These are phyloP conservation scores for Thumatha senex DNA, from an alignment of 2,888 invertebrate genomes.

Conservation along the genomic window DNA sequence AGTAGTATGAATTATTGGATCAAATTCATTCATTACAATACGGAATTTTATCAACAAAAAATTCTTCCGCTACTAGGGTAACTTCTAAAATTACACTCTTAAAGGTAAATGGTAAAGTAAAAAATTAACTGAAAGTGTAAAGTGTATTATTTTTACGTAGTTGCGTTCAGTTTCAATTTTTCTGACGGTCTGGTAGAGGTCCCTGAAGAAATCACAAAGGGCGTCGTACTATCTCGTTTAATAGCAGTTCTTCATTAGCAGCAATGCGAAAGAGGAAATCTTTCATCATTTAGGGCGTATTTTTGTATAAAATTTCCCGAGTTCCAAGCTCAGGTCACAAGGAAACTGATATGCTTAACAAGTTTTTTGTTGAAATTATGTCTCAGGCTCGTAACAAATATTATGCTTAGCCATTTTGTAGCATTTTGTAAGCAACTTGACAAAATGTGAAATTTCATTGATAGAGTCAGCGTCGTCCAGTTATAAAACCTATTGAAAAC, in stretches of 20 bases:
- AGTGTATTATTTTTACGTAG: slow-evolving; percentile 34
- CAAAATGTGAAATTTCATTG: too few species aligned
- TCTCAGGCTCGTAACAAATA: too few species aligned
- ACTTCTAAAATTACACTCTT: slow-evolving; percentile 21
- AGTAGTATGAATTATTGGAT: too few species aligned
- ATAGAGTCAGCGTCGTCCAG: too few species aligned
- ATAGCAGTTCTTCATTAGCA: slow-evolving; percentile 40
- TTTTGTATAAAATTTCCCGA: neutral
- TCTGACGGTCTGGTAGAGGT: slow-evolving; percentile 40
- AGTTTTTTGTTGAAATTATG: too few species aligned
- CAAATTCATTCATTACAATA: too few species aligned
- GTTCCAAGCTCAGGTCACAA: too few species aligned
- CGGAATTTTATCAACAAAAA: too few species aligned
- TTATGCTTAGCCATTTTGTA: too few species aligned
- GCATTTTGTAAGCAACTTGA: too few species aligned
- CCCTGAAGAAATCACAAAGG: slow-evolving; percentile 50
- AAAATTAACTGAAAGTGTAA: slow-evolving; percentile 23
- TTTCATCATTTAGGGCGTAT: neutral
- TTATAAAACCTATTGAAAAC: too few species aligned
- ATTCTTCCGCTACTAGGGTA: slow-evolving; percentile 9
- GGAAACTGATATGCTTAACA: too few species aligned
- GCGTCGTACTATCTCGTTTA: slow-evolving; percentile 34
- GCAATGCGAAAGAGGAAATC: slow-evolving; percentile 13
- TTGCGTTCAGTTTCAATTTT: slow-evolving; percentile 47
- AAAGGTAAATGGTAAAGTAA: slow-evolving; percentile 18